Evolutionary conservation across 1,140 invertebrate species (phyloP).

Genomic region (Drosophila arizonae): DNA sequence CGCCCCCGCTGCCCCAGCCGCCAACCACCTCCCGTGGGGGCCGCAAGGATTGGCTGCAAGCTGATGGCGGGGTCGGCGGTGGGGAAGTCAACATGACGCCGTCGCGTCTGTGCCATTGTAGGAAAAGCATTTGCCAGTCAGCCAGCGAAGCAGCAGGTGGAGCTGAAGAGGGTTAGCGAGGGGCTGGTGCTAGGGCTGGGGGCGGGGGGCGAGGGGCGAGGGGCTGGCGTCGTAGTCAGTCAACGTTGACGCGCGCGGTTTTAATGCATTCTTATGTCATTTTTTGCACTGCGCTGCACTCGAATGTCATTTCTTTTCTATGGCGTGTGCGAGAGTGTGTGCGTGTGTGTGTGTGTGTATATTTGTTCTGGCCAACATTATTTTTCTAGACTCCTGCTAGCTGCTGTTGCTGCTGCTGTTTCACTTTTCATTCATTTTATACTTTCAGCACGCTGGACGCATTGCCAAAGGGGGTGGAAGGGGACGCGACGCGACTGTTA

Average conservation of each 20-base stretch:
- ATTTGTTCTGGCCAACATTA: slow-evolving; percentile 24
- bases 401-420: slow-evolving; percentile 46
- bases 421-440: slow-evolving; percentile 74
- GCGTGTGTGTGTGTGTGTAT: background rate
- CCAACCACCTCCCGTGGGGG: background rate
- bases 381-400: slow-evolving; percentile 34
- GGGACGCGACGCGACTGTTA: slow-evolving; percentile 15
- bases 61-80: background rate
- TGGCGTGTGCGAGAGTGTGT: background rate
- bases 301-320: slow-evolving; percentile 76
- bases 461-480: background rate
- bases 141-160: slow-evolving; percentile 25
- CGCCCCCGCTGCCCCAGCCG: background rate
- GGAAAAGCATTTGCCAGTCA: slow-evolving; percentile 65
- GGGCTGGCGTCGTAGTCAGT: slow-evolving; percentile 60
- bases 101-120: slow-evolving; percentile 76
- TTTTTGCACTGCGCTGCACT: slow-evolving; percentile 76
- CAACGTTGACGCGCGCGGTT: slow-evolving; percentile 77
- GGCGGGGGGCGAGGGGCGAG: background rate
- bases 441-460: slow-evolving; percentile 52
- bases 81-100: slow-evolving; percentile 74
- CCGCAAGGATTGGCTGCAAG: slow-evolving; percentile 35
- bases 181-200: background rate
- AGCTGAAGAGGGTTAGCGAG: background rate
- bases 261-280: slow-evolving; percentile 81